A percentile compares a stretch with the other conserved stretches of the same genome.
Conservation (phyloP, 2,113 vertebrate species). For the Psittacula cyanocephala region DNA sequence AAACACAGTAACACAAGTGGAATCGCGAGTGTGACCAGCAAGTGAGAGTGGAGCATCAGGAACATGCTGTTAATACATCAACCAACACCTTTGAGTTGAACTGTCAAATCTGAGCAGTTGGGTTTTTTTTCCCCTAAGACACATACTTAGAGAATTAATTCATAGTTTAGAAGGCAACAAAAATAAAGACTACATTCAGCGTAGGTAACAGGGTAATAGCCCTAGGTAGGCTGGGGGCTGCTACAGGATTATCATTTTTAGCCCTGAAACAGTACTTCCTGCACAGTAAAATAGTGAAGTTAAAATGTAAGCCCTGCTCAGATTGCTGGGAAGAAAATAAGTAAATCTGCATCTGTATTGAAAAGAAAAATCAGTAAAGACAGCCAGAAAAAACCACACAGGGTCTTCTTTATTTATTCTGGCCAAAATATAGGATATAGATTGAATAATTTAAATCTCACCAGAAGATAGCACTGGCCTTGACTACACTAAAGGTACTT, state of each 20-base stretch:
- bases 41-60: fast-evolving
- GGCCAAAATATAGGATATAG: neutral
- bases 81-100: neutral
- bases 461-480: neutral
- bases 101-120: neutral
- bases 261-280: neutral
- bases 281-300: neutral
- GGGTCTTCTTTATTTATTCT: neutral
- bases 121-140: neutral
- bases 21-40: fast-evolving
- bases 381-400: neutral
- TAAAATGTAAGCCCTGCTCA: neutral
- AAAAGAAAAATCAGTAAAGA: neutral
- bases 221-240: neutral
- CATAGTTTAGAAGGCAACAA: neutral
- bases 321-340: slow-evolving; percentile 12
- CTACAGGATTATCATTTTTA: neutral
- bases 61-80: neutral
- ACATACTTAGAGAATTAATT: neutral
- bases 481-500: neutral
- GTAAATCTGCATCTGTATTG: neutral
- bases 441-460: neutral
- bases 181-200: neutral
- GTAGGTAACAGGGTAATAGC: neutral
- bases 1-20: fast-evolving